phyloP scores from a whole-genome alignment of 53 echinoderm and acorn worm species.

The Apostichopus leukothele region DNA sequence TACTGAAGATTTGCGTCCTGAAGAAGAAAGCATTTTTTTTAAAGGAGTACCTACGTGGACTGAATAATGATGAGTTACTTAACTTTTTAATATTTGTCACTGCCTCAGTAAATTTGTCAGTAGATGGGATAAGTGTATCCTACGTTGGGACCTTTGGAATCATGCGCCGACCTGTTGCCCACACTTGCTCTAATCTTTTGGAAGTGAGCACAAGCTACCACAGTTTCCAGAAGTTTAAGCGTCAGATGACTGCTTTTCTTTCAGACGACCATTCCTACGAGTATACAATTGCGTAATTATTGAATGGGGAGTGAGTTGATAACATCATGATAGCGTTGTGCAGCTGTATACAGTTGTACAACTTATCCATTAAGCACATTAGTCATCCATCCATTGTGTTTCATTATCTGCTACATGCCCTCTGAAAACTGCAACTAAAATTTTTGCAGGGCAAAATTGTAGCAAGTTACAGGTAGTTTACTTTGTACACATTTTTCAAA shows the following conservation, averaged over 20 bases:
- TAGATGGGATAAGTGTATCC: constrained; percentile 8
- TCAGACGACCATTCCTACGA: background rate
- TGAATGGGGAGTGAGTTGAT: no score
- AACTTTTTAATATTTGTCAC: constrained; percentile 43
- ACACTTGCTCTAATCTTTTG: background rate
- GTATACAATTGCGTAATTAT: background rate
- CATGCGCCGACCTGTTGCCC: background rate
- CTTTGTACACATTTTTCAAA: no score
- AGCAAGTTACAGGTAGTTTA: no score
- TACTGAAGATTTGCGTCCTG: background rate
- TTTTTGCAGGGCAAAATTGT: no score
- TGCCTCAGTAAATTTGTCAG: constrained; percentile 33
- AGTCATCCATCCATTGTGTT: no score
- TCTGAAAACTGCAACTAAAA: no score
- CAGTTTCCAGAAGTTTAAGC: constrained; percentile 5
- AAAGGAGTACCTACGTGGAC: background rate
- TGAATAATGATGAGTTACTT: constrained; percentile 25
- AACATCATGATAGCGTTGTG: no score
- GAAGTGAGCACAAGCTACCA: background rate
- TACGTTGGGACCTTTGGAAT: background rate
- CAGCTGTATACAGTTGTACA: no score
- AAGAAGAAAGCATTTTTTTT: constrained; percentile 6
- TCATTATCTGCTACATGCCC: no score
- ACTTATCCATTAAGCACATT: no score
- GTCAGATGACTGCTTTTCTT: background rate